Percentiles rank a stretch among this genome's conserved stretches.
Conservation (phyloP, 2,888 invertebrate genomes). For the Oasisia sp. region DNA sequence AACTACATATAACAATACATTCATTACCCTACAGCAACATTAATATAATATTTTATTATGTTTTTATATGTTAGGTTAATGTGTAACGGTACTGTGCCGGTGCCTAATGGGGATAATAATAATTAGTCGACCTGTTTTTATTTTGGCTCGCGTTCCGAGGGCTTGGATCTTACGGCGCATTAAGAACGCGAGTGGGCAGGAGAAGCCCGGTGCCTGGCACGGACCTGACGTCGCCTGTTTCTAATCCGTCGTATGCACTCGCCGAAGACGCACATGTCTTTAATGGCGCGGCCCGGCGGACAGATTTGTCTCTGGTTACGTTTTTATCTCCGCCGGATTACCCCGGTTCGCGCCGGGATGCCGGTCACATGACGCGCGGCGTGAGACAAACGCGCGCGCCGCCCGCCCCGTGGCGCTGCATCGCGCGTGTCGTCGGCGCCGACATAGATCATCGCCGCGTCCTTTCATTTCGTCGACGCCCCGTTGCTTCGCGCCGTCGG, state of each 20-base stretch:
- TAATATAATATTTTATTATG: no score
- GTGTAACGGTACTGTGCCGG: no score
- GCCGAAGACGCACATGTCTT: not conserved
- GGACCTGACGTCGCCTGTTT: not conserved
- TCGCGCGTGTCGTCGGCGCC: not conserved
- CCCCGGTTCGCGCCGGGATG: not conserved
- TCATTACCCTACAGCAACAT: no score
- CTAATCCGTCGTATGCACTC: not conserved
- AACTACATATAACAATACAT: no score
- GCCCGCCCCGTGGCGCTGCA: not conserved
- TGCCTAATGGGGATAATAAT: no score
- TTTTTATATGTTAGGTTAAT: no score
- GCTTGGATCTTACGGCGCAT: not conserved
- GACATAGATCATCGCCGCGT: not conserved
- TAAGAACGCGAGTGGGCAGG: not conserved
- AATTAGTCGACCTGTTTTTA: not conserved
- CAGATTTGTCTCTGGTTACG: not conserved
- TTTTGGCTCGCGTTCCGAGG: not conserved
- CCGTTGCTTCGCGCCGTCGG: slow-evolving; percentile 8
- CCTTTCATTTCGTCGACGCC: not conserved
- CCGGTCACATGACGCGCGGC: not conserved
- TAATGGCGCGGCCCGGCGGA: slow-evolving; percentile 1
- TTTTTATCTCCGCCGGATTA: not conserved
- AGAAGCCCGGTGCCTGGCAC: not conserved
- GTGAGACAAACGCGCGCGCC: not conserved